Percentiles rank a stretch among this genome's conserved stretches.
Evolutionary conservation across 2,113 vertebrate species (phyloP).

Genomic region (Malurus alboscapulatus): DNA sequence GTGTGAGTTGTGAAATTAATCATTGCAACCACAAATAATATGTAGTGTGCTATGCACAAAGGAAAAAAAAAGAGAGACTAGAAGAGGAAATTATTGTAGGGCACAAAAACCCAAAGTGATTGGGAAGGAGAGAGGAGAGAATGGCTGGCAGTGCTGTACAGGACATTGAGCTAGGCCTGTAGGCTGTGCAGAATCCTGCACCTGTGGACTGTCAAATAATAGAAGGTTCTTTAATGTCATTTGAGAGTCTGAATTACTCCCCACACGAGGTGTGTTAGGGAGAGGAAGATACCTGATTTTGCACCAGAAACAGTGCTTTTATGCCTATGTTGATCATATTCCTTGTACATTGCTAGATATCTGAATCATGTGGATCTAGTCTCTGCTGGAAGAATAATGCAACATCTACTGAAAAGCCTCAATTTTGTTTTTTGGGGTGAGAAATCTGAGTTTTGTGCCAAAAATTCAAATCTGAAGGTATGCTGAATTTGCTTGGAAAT

Average conservation of each 20-base stretch:
- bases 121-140: not conserved
- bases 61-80: not conserved
- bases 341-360: not conserved
- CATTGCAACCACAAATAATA: not conserved
- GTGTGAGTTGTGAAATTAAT: not conserved
- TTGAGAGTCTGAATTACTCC: not conserved
- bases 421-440: not conserved
- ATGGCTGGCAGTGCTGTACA: not conserved
- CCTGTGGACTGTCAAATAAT: not conserved
- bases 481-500: conserved; percentile 5
- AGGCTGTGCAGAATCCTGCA: not conserved
- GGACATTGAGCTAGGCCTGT: not conserved
- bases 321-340: not conserved
- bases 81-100: not conserved
- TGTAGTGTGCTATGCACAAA: not conserved
- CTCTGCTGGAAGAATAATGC: not conserved
- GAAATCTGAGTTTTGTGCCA: not conserved
- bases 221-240: not conserved
- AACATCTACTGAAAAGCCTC: not conserved
- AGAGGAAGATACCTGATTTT: not conserved
- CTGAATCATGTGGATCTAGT: not conserved
- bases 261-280: not conserved
- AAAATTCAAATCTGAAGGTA: conserved; percentile 20
- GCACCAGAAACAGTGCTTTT: not conserved
- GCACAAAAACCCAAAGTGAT: not conserved